Evolutionary conservation across 2,113 vertebrate genomes (phyloP).

Genomic region (Ictalurus punctatus): DNA sequence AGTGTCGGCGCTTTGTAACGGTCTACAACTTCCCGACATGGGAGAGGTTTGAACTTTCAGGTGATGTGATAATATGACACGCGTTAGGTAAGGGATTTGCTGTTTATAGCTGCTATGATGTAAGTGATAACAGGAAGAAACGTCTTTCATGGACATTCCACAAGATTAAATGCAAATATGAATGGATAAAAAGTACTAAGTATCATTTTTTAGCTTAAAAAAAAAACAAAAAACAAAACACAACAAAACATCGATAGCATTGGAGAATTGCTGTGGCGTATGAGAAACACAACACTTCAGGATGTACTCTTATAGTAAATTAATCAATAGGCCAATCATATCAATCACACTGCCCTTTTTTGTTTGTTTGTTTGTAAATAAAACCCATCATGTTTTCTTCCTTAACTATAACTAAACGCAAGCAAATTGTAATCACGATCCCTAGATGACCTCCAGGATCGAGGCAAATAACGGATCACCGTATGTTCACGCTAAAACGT

Average conservation of each 20-base stretch:
- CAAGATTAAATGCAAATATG: background rate
- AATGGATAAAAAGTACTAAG: background rate
- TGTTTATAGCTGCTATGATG: background rate
- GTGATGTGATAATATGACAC: background rate
- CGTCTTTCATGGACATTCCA: background rate
- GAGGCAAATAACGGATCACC: conserved; percentile 65
- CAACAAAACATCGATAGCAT: background rate
- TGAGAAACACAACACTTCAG: background rate
- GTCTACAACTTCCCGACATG: background rate
- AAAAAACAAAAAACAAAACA: no score
- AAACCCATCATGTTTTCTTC: background rate
- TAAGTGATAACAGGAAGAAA: background rate
- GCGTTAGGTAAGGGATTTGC: background rate
- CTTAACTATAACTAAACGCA: background rate
- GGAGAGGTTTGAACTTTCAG: background rate
- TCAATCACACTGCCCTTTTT: background rate
- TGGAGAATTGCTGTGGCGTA: background rate
- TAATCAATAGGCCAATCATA: background rate
- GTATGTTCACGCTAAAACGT: conserved; percentile 51
- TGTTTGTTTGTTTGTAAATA: background rate
- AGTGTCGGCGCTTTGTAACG: background rate
- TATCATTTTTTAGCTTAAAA: background rate
- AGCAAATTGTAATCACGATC: background rate
- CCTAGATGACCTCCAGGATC: conserved; percentile 35
- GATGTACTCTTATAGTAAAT: background rate